Percentiles rank a stretch among this genome's conserved stretches.
Conservation (phyloP, 2,888 invertebrate genomes). For the Oxystoma pomonae region DNA sequence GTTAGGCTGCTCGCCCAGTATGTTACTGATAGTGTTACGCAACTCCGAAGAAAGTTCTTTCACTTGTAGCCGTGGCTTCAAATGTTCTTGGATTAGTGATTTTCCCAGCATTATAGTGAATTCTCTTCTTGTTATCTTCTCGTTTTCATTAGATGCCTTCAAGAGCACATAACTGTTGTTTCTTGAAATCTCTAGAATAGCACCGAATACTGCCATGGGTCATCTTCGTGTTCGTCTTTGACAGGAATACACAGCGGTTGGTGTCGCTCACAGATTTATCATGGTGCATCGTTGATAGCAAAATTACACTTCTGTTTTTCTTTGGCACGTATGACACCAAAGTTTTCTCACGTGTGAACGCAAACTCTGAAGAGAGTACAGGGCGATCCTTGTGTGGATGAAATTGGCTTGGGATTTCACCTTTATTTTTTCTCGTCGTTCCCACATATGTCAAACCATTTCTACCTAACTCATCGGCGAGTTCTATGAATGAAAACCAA, state of each 20-base stretch:
- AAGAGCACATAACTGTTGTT: neutral
- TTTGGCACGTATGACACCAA: slow-evolving; percentile 26
- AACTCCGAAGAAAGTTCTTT: neutral
- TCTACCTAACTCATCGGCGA: slow-evolving; percentile 21
- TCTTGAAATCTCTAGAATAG: slow-evolving; percentile 6
- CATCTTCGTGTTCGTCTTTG: slow-evolving; percentile 29
- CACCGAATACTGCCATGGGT: slow-evolving; percentile 26
- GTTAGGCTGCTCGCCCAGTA: neutral
- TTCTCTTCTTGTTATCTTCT: neutral
- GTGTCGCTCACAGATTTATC: slow-evolving; percentile 18
- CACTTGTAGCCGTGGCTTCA: neutral
- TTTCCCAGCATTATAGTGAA: neutral
- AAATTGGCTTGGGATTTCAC: slow-evolving; percentile 32
- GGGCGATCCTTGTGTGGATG: slow-evolving; percentile 23
- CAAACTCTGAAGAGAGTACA: too few species aligned
- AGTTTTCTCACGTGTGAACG: slow-evolving; percentile 24
- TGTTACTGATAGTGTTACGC: neutral
- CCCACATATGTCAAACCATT: slow-evolving; percentile 29
- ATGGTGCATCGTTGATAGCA: slow-evolving; percentile 31
- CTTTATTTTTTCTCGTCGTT: slow-evolving; percentile 33
- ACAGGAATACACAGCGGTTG: slow-evolving; percentile 23
- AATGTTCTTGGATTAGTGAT: neutral
- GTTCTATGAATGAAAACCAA: slow-evolving; percentile 28
- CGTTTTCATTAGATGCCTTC: neutral
- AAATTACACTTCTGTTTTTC: slow-evolving; percentile 26